Base-by-base conservation (phyloP, 1,140 invertebrate species). In the Phymorhynchus buccinoides region DNA sequence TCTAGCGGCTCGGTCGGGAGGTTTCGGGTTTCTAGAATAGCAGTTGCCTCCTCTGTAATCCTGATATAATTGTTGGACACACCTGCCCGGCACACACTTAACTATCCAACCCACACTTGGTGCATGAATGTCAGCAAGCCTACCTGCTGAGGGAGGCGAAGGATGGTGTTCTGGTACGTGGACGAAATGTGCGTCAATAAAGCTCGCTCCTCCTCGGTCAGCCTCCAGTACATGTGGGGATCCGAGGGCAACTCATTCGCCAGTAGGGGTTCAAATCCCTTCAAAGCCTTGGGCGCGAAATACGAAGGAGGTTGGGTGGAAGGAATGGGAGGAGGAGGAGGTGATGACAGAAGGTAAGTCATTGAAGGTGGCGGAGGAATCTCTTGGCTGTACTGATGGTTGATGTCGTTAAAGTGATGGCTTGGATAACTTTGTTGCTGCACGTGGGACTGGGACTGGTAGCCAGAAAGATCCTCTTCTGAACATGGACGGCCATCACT, bases 181-280 rank as follows among this genome's bases (percentile, higher is more conserved):
- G 81, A 62, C 27, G 81, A 71, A 44, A 83, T 83, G 27, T 83
- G 81, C 16, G 81, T 83, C 22, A 83, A 41, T 22, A 83, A 41
- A 18, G 56, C 81, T 6, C 81, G 81, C 81, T 83, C 81, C 37
- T 83, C 81, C 41, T 68, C 81, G 9, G 81, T 83, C 81, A 83
- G 81, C 14, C 81, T 62, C 81, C 81, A 83, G 66, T 83, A 83
- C 81, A 83, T 83, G 81, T 83, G 81, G 7, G 81, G 81, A 66
- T 83, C 81, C 16, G 81, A 83, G 62, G 81, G 81, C 81, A 83
- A 27, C 62, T 71, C 62, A 18, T n/a, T 6, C 1, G 39, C 37
- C 22, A 41, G 66, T 6, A 83, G 35, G 14, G 81, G 52, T 39
- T 83, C 62, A 27, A 83, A 42, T 39, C 66, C 66, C 35, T 68